phyloP scores from a whole-genome alignment of 2,797 vertebrate species.

The Syndactyla subalaris region DNA sequence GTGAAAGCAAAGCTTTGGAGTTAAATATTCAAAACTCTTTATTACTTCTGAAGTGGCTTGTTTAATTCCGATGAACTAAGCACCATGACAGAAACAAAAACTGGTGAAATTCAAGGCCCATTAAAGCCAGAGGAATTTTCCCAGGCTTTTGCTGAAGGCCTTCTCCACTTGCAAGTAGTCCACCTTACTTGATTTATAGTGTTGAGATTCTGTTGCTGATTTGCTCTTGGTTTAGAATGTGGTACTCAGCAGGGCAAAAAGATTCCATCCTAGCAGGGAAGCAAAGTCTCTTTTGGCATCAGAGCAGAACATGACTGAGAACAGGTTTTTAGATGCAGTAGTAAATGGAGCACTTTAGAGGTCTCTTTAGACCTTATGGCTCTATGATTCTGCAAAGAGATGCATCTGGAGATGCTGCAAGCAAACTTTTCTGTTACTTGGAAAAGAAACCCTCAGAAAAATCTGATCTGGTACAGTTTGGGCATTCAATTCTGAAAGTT shows the following conservation, averaged over 20 bases:
- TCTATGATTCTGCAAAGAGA: background rate
- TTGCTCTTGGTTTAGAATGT: background rate
- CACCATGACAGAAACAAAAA: constrained; percentile 4
- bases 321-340: background rate
- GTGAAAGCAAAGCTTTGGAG: background rate
- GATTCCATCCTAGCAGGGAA: background rate
- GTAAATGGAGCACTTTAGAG: background rate
- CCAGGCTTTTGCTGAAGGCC: background rate
- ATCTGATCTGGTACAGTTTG: background rate
- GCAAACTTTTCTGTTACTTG: background rate
- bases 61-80: constrained; percentile 12
- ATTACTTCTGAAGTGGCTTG: background rate
- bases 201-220: background rate
- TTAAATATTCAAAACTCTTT: constrained; percentile 39
- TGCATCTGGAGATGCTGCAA: background rate
- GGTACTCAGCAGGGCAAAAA: background rate
- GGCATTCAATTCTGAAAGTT: background rate
- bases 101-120: constrained; percentile 34
- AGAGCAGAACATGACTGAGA: background rate
- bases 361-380: background rate
- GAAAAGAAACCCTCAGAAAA: background rate
- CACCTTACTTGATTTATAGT: background rate
- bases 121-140: constrained; percentile 46
- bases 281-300: background rate
- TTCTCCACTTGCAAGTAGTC: background rate